Evolutionary conservation across 2,113 vertebrate species (phyloP), one percentile per base, ranked within the genome.

Genomic region (Embiotoca jacksoni): DNA sequence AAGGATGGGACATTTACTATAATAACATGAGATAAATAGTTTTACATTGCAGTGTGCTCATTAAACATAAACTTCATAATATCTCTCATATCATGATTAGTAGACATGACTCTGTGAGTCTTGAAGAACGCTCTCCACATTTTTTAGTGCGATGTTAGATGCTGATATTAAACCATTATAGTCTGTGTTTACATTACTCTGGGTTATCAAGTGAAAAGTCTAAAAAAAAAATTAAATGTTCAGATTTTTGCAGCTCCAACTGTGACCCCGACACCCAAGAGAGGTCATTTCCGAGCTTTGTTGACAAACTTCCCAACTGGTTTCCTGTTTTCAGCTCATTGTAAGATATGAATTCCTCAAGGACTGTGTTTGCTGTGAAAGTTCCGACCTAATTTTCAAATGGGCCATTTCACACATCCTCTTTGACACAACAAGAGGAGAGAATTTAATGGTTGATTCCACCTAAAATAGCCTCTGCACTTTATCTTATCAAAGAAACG

Each of bases 261-360:
- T 14, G 61, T 8, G 75, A 85, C 75, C 78, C 75, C 52, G 70
- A 46, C 70, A 72, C 78, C 23, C 14, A 30, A 62, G 60, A 64
- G 35, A 78, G 87, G 80, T 83, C 62, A 81, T 74, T 92, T 93
- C 91, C 88, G 88, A 87, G 83, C 91, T 94, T 93, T 92, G 89
- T 91, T 87, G 84, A 92, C 85, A 92, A 91, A 89, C 87, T 83
- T 90, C 86, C 81, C 44, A 78, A 75, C 32, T 15, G 1, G 49
- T 63, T 84, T 92, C 92, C 90, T 89, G 87, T 89, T 90, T 89
- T 84, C 67, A 71, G 71, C 52, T 76, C 80, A 83, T 86, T 89
- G 81, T 88, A 62, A 46, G 39, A 83, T 80, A 57, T 47, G 53
- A 75, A 23, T 86, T 88, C 86, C 81, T 66, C 76, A 85, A 85